Conservation (phyloP, 1,140 invertebrate genomes). For the Pseudobourletiella spinata region DNA sequence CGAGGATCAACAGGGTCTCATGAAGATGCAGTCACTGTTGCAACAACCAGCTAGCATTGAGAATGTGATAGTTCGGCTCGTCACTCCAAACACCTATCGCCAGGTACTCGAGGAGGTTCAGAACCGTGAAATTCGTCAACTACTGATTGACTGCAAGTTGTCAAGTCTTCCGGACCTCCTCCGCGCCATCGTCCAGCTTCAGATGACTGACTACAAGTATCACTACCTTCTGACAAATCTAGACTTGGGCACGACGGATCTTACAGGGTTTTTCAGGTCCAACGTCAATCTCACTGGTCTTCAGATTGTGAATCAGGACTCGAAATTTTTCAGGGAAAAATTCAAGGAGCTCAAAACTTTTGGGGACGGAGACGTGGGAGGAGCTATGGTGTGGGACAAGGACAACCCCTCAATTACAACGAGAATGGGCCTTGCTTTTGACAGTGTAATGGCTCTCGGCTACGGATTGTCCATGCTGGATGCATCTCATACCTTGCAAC, state of each 20-base stretch:
- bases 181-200: conserved; percentile 47
- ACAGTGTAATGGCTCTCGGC: conserved; percentile 66
- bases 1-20: conserved; percentile 29
- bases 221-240: conserved; percentile 61
- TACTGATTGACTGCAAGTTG: conserved; percentile 32
- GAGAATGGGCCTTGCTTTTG: conserved; percentile 67
- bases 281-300: conserved; percentile 33
- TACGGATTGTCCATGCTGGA: conserved; percentile 57
- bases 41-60: conserved; percentile 19
- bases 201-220: conserved; percentile 62
- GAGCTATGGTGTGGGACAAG: conserved; percentile 16
- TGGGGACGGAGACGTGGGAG: conserved; percentile 22
- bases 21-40: conserved; percentile 29
- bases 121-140: conserved; percentile 25
- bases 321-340: conserved; percentile 16
- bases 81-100: conserved; percentile 11
- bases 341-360: conserved; percentile 20
- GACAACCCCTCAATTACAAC: conserved; percentile 44
- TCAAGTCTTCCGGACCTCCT: conserved; percentile 21
- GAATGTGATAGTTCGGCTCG: conserved; percentile 24
- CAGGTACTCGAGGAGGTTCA: conserved; percentile 25
- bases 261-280: conserved; percentile 20
- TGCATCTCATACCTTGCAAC: conserved; percentile 52
- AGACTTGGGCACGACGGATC: conserved; percentile 30
- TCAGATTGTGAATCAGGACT: conserved; percentile 38